phyloP scores from a whole-genome alignment of 2,113 vertebrate genomes.

The Pterocles gutturalis region DNA sequence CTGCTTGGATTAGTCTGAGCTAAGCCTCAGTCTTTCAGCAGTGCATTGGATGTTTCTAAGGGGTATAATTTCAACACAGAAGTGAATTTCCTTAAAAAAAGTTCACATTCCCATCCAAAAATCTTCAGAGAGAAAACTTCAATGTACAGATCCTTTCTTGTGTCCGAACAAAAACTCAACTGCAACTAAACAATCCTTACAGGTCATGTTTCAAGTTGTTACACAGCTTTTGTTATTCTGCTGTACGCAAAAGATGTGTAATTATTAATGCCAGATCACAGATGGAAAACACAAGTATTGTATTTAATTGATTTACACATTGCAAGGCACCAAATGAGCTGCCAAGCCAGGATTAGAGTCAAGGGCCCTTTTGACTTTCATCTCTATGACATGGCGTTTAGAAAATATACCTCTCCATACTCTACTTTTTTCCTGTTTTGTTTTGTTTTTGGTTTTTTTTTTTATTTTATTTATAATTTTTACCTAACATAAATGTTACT shows the following conservation, averaged over 20 bases:
- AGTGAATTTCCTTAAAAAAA: neutral
- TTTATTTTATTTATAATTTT: neutral
- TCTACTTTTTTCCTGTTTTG: neutral
- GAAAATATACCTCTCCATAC: neutral
- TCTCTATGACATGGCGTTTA: neutral
- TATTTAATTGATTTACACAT: neutral
- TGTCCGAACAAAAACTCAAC: neutral
- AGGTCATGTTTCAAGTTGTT: neutral
- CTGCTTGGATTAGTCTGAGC: neutral
- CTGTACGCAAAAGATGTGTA: neutral
- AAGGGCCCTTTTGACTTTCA: neutral
- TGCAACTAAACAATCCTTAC: neutral
- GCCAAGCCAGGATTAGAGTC: rapidly evolving
- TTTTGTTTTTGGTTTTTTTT: too few relatives aligned
- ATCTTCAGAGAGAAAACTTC: neutral
- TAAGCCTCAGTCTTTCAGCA: neutral
- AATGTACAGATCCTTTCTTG: neutral
- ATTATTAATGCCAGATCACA: neutral
- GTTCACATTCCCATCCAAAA: neutral
- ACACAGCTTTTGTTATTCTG: neutral
- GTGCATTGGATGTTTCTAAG: neutral
- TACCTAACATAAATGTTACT: neutral
- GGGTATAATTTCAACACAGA: neutral
- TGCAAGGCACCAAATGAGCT: neutral
- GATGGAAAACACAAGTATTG: neutral